Evolutionary conservation across 2,113 vertebrate genomes (phyloP).

Genomic region (Raja brachyura): DNA sequence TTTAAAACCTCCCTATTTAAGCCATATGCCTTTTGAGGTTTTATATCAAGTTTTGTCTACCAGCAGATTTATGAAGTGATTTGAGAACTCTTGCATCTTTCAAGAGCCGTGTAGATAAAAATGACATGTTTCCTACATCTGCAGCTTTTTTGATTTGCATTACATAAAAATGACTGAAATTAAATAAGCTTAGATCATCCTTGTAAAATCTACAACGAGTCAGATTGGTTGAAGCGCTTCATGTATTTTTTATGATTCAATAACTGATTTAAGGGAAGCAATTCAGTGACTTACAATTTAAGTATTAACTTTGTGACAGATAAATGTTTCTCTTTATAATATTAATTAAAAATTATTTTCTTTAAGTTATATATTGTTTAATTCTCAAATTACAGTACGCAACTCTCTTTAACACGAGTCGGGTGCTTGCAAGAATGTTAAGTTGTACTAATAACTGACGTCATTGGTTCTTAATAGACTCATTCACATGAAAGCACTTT

Average conservation of each 20-base stretch:
- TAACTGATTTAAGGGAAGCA: neutral
- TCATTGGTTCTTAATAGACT: conserved; percentile 44
- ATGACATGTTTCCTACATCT: no score
- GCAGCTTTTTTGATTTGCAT: no score
- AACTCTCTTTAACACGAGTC: neutral
- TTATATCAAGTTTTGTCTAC: no score
- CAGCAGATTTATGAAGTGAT: no score
- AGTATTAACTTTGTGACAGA: neutral
- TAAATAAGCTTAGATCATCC: neutral
- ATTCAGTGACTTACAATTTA: neutral
- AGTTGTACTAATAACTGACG: conserved; percentile 43
- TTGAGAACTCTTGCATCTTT: no score
- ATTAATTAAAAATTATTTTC: neutral
- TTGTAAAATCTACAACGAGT: neutral
- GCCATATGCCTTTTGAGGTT: no score
- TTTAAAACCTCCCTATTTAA: no score
- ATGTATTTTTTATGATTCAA: neutral
- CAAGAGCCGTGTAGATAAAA: no score
- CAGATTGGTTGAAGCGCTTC: neutral
- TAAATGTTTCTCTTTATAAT: neutral
- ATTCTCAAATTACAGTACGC: neutral
- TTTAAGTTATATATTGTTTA: neutral
- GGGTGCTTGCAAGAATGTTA: neutral
- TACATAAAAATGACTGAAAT: no score
- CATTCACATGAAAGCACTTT: conserved; percentile 40